These are phyloP conservation scores for Drosophila carrolli DNA, from an alignment of 1,140 invertebrate species.

Conservation along the genomic window DNA sequence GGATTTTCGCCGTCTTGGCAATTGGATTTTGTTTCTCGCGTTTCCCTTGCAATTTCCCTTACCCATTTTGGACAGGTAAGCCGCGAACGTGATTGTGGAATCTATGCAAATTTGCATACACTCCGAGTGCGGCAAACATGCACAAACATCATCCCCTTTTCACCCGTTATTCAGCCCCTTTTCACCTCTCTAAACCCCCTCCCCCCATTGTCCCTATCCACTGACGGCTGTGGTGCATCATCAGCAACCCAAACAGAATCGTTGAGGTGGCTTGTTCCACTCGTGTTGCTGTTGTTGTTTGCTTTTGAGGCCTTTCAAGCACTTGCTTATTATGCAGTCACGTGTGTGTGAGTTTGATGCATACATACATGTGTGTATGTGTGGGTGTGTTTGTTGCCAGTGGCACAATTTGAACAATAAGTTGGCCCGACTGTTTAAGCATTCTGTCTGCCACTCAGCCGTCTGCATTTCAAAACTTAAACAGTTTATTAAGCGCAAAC, in stretches of 20 bases:
- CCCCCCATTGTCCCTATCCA: conserved; percentile 12
- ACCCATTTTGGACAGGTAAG: conserved; percentile 14
- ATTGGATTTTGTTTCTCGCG: neutral
- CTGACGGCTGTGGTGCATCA: conserved; percentile 39
- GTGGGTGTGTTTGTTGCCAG: conserved; percentile 29
- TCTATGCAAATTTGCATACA: conserved; percentile 66
- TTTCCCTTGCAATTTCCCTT: neutral
- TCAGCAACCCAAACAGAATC: conserved; percentile 50
- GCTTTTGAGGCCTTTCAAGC: conserved; percentile 51
- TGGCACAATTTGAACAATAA: conserved; percentile 60
- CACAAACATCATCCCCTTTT: conserved; percentile 17
- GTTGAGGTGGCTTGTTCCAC: conserved; percentile 48
- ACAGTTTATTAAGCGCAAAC: conserved; percentile 55
- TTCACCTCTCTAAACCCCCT: neutral
- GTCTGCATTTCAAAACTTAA: conserved; percentile 58
- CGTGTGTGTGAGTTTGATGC: conserved; percentile 27
- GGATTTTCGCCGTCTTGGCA: neutral
- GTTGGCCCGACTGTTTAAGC: conserved; percentile 32
- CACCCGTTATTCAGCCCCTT: neutral
- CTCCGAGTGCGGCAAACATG: conserved; percentile 48
- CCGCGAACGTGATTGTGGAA: conserved; percentile 40
- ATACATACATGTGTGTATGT: neutral
- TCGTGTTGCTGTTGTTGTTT: conserved; percentile 48
- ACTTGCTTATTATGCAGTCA: conserved; percentile 52
- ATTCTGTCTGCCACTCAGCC: conserved; percentile 42